These are phyloP conservation scores for Dichetophora obliterata DNA, from an alignment of 2,888 invertebrate genomes.

Conservation along the genomic window DNA sequence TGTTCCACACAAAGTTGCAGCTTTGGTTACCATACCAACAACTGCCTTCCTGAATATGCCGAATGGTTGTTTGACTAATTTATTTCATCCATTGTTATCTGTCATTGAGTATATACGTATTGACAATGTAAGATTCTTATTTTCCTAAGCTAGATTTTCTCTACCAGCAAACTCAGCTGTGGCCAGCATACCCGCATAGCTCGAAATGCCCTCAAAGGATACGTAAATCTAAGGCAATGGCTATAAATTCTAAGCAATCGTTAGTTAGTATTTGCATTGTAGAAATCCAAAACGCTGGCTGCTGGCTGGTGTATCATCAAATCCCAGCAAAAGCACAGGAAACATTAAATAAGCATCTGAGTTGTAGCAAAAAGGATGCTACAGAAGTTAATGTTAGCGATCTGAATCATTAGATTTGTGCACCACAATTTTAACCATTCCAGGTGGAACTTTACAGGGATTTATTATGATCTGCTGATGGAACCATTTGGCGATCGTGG, in stretches of 20 bases:
- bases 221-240: conserved; percentile 64
- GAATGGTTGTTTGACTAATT: conserved; percentile 22
- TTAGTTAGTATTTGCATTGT: conserved; percentile 45
- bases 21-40: background rate
- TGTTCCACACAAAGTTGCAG: background rate
- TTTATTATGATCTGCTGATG: conserved; percentile 9
- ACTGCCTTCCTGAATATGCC: background rate
- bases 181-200: background rate
- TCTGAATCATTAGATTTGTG: conserved; percentile 6
- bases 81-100: conserved; percentile 31
- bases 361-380: background rate
- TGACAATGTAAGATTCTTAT: conserved; percentile 11
- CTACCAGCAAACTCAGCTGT: background rate
- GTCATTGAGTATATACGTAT: conserved; percentile 30
- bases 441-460: background rate
- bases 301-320: background rate
- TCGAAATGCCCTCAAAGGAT: conserved; percentile 55
- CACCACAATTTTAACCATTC: background rate
- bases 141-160: background rate
- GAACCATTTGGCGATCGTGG: background rate
- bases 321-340: conserved; percentile 36
- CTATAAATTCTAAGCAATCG: conserved; percentile 61
- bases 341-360: conserved; percentile 40
- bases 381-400: conserved; percentile 8
- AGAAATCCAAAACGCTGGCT: background rate